A percentile compares a stretch with the other conserved stretches of the same genome.
phyloP scores from a whole-genome alignment of 1,140 invertebrate genomes.

The Drosophila aff. region DNA sequence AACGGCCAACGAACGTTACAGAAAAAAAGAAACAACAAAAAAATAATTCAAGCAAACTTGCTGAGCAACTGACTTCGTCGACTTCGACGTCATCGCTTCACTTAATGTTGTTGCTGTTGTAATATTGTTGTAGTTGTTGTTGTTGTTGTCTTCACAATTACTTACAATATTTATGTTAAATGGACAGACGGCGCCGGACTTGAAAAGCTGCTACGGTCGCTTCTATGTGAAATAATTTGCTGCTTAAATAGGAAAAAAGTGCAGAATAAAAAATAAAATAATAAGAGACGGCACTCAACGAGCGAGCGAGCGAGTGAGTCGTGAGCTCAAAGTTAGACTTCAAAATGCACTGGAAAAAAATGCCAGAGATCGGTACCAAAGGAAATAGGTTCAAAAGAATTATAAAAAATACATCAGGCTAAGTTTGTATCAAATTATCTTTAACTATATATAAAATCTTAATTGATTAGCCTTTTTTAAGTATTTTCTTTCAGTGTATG shows the following conservation, averaged over 20 bases:
- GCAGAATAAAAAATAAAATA: conserved; percentile 31
- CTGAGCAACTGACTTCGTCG: conserved; percentile 54
- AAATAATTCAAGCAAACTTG: conserved; percentile 73
- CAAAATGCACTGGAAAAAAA: conserved; percentile 14
- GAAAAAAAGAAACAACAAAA: conserved; percentile 9
- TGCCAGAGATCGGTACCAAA: rapidly evolving
- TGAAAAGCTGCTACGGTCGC: conserved; percentile 37
- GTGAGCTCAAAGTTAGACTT: conserved; percentile 24
- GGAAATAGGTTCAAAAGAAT: not conserved
- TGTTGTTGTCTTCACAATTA: conserved; percentile 69
- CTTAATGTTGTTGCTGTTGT: conserved; percentile 19
- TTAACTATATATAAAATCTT: not conserved
- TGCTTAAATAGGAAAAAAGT: conserved; percentile 32
- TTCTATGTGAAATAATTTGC: conserved; percentile 58
- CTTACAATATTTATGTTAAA: conserved; percentile 81
- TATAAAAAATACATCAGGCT: no score
- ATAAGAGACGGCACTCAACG: conserved; percentile 16
- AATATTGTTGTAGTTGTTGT: conserved; percentile 3
- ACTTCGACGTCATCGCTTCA: conserved; percentile 35
- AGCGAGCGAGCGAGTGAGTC: not conserved
- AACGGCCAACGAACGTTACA: conserved; percentile 31
- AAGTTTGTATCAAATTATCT: not conserved
- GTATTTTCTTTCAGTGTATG: not conserved
- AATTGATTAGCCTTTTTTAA: not conserved
- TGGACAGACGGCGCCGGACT: conserved; percentile 71